Percentiles rank a stretch among this genome's conserved stretches.
Conservation (phyloP, 2,113 vertebrate species). For the Alosa alosa region DNA sequence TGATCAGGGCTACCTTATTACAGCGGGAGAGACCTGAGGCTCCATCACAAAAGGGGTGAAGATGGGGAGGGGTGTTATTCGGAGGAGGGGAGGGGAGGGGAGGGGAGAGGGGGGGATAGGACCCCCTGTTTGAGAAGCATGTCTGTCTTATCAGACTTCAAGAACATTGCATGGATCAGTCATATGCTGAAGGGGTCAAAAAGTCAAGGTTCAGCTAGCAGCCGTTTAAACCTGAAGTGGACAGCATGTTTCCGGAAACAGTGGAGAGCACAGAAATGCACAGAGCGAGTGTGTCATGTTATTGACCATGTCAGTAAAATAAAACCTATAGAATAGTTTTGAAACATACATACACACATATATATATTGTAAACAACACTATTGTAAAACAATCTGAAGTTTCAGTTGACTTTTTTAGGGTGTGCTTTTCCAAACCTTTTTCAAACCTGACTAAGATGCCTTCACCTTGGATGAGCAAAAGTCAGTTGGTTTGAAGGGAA, state of each 20-base stretch:
- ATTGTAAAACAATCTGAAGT: not conserved
- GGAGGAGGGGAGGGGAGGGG: not conserved
- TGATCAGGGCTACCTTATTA: slow-evolving; percentile 59
- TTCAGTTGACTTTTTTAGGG: not conserved
- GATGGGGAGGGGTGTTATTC: not conserved
- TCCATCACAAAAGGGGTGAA: not conserved
- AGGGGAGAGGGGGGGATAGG: not conserved
- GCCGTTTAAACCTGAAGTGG: not conserved
- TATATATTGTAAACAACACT: not conserved
- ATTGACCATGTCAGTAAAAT: not conserved
- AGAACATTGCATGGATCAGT: not conserved
- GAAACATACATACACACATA: too few species aligned
- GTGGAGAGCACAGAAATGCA: not conserved
- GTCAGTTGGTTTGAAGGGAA: not conserved
- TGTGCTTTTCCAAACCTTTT: not conserved
- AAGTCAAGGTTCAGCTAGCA: slow-evolving; percentile 45
- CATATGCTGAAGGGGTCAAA: slow-evolving; percentile 17
- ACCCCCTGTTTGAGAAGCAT: not conserved
- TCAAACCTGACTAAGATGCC: not conserved
- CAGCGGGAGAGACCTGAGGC: not conserved
- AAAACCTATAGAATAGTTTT: too few species aligned
- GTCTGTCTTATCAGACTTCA: not conserved
- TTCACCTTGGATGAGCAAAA: not conserved
- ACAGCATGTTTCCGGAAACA: not conserved
- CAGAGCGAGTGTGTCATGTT: too few species aligned